Evolutionary conservation across 1,140 invertebrate genomes (phyloP).

Genomic region (Microplitis demolitor): DNA sequence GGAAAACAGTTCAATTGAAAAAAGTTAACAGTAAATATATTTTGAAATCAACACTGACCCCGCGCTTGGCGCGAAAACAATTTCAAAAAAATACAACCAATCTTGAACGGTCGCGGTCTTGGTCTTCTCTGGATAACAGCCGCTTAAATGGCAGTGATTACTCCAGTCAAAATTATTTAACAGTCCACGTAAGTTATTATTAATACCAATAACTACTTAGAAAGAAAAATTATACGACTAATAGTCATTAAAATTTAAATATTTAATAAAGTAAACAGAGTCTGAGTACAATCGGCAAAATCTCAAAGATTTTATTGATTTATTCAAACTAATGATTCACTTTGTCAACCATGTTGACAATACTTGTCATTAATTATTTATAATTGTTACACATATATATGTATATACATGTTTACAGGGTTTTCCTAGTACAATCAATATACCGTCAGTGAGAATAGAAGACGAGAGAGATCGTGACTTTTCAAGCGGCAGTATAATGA

Average conservation of each 20-base stretch:
- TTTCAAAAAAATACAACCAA: conserved; percentile 68
- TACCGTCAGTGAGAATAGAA: conserved; percentile 70
- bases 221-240: background rate
- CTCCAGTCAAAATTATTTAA: conserved; percentile 70
- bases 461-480: conserved; percentile 63
- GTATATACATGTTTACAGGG: conserved; percentile 60
- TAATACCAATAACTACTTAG: background rate
- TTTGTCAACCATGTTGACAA: too few species aligned
- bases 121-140: conserved; percentile 68
- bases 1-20: conserved; percentile 80
- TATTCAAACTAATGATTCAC: too few species aligned
- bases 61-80: conserved; percentile 72
- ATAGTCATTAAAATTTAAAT: too few species aligned
- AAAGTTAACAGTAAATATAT: conserved; percentile 85
- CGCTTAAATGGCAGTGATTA: conserved; percentile 59
- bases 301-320: too few species aligned
- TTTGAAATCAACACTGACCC: conserved; percentile 80
- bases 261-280: too few species aligned
- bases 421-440: conserved; percentile 67
- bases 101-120: conserved; percentile 71
- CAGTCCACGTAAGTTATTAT: conserved; percentile 68
- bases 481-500: conserved; percentile 49
- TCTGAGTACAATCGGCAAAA: too few species aligned
- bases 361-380: background rate
- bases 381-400: background rate